Evolutionary conservation across 2,888 invertebrate genomes (phyloP).

Genomic region (Agriopis leucophaearia): DNA sequence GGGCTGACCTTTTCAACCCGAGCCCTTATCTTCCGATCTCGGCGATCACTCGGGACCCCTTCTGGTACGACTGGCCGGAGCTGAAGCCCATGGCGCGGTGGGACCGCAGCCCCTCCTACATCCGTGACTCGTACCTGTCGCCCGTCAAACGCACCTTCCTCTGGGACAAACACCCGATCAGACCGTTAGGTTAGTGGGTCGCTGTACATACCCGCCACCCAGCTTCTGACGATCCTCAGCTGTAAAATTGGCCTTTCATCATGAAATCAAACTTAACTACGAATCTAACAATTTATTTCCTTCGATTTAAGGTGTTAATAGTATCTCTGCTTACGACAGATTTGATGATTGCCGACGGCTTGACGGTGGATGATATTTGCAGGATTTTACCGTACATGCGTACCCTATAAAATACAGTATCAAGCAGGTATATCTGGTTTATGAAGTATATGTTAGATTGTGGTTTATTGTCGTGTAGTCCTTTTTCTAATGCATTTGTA

Average conservation of each 20-base stretch:
- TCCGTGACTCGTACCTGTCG: slow-evolving; percentile 95
- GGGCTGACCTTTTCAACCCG: slow-evolving; percentile 92
- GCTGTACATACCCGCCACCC: slow-evolving; percentile 72
- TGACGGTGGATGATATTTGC: slow-evolving; percentile 81
- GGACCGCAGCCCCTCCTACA: slow-evolving; percentile 91
- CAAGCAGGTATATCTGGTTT: slow-evolving; percentile 70
- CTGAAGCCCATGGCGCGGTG: slow-evolving; percentile 91
- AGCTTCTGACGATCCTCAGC: slow-evolving; percentile 63
- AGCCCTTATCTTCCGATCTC: slow-evolving; percentile 92
- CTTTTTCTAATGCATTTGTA: slow-evolving; percentile 35
- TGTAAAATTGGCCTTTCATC: slow-evolving; percentile 74
- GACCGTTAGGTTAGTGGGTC: slow-evolving; percentile 94
- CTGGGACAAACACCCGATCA: slow-evolving; percentile 96
- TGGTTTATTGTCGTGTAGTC: slow-evolving; percentile 41
- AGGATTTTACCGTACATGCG: slow-evolving; percentile 82
- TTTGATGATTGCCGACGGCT: slow-evolving; percentile 83
- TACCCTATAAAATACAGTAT: slow-evolving; percentile 77
- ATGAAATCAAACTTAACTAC: slow-evolving; percentile 52
- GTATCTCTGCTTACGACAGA: slow-evolving; percentile 74
- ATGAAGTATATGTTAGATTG: slow-evolving; percentile 39
- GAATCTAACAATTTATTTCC: slow-evolving; percentile 46
- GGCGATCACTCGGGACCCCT: slow-evolving; percentile 94
- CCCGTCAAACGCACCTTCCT: slow-evolving; percentile 96
- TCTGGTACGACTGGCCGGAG: slow-evolving; percentile 95
- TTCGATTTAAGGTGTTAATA: slow-evolving; percentile 49